Base-by-base conservation (phyloP, 2,888 invertebrate species). In the Thymelicus sylvestris region DNA sequence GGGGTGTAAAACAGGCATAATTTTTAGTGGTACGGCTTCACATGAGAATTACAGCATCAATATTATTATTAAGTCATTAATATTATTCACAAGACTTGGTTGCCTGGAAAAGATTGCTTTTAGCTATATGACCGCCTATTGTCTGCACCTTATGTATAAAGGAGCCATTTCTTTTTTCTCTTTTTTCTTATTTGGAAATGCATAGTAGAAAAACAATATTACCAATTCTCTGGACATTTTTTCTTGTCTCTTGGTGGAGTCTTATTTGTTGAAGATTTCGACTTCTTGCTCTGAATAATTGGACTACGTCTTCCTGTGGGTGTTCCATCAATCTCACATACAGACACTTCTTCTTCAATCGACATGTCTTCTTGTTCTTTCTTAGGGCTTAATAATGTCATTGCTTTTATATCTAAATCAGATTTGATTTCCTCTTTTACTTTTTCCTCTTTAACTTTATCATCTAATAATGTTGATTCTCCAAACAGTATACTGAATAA, bases 221-320 rank as follows among this genome's bases (percentile, higher is more conserved):
- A 92, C 92, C 92, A 92, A 61, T 75, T 77, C 48, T 83, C 80
- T 0, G 90, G 85, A 76, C 88, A 89, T 79, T 92, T 92, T 73
- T 90, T 91, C 75, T 92, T 92, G 57, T 90, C 89, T 70, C 84
- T 83, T 15, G 75, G 74, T 62, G 76, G 81, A 4, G 74, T 74
- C 19, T 50, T 71, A 41, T 72, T 72, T 10, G 67, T 64, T 57
- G 44, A 73, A 48, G 62, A 81, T 48, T 77, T 86, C 0, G 78
- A n/a, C 73, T 85, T 89, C 72, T 83, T 90, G 6, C 79, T 80
- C 8, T 77, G 82, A 78, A 93, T 87, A 66, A 93, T 89, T 8
- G 93, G 93, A 74, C 93, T 93, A 0, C 72, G 83, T 0, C 89
- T 82, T 1, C 91, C 92, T 0, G 86, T 86, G 0, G 92, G 90